Evolutionary conservation across 2,113 vertebrate genomes (phyloP).

Genomic region (Mustelus asterias): DNA sequence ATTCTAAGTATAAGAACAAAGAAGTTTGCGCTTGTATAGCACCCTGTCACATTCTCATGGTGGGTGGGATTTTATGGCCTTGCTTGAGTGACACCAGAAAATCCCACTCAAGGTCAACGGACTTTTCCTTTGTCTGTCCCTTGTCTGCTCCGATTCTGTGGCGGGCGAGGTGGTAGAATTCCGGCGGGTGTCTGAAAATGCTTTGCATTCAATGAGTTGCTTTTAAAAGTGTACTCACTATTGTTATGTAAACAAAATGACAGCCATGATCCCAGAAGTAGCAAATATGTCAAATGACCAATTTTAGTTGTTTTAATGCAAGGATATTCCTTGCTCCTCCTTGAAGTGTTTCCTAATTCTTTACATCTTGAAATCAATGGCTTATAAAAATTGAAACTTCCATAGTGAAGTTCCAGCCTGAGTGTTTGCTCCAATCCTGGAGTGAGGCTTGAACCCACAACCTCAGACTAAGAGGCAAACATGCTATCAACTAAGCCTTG

Average conservation of each 20-base stretch:
- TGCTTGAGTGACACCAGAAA: too few species aligned
- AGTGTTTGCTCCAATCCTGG: neutral
- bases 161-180: too few species aligned
- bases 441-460: neutral
- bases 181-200: neutral
- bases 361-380: neutral
- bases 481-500: too few species aligned
- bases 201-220: neutral
- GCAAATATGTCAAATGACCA: neutral
- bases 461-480: too few species aligned
- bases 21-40: too few species aligned
- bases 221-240: neutral
- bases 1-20: neutral
- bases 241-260: neutral
- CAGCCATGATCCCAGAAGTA: neutral
- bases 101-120: too few species aligned
- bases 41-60: too few species aligned
- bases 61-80: too few species aligned
- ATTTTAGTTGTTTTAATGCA: neutral
- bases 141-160: too few species aligned
- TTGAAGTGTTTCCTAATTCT: neutral
- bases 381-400: neutral
- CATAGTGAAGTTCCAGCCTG: neutral
- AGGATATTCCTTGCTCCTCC: neutral
- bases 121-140: too few species aligned